These are phyloP conservation scores for Drosophila villosipedis DNA, from an alignment of 2,888 invertebrate species.

Conservation along the genomic window DNA sequence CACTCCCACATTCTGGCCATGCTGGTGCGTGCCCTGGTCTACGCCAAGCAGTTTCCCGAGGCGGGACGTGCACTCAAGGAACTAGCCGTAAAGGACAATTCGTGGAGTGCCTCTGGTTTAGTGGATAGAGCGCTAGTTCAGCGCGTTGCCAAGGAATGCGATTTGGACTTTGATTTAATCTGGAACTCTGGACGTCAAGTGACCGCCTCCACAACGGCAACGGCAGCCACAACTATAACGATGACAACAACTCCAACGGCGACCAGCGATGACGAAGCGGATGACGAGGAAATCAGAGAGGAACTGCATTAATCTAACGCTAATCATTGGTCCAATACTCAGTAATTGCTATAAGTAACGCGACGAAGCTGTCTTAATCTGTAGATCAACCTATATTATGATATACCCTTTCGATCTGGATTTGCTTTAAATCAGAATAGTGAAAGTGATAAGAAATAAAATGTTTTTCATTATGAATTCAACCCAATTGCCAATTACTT, in stretches of 20 bases:
- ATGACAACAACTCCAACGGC: slow-evolving; percentile 41
- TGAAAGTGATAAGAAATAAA: background rate
- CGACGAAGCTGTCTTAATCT: background rate
- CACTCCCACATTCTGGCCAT: slow-evolving; percentile 84
- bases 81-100: slow-evolving; percentile 81
- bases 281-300: slow-evolving; percentile 84
- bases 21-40: slow-evolving; percentile 82
- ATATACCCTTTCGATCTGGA: slow-evolving; percentile 1
- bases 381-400: background rate
- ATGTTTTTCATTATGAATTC: background rate
- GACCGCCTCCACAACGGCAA: slow-evolving; percentile 41
- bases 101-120: slow-evolving; percentile 83
- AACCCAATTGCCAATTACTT: background rate
- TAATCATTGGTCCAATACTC: slow-evolving; percentile 20
- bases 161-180: slow-evolving; percentile 84
- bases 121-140: slow-evolving; percentile 83
- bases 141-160: slow-evolving; percentile 83
- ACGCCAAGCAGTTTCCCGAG: slow-evolving; percentile 83
- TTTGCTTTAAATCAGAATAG: background rate
- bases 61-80: slow-evolving; percentile 83
- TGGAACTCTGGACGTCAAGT: slow-evolving; percentile 82
- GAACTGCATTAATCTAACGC: slow-evolving; percentile 74
- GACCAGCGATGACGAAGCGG: slow-evolving; percentile 69
- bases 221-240: slow-evolving; percentile 60
- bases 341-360: slow-evolving; percentile 13